Evolutionary conservation across 2,888 invertebrate genomes (phyloP), one percentile per base, ranked within the genome.

Genomic region (Ophioninae sp.): DNA sequence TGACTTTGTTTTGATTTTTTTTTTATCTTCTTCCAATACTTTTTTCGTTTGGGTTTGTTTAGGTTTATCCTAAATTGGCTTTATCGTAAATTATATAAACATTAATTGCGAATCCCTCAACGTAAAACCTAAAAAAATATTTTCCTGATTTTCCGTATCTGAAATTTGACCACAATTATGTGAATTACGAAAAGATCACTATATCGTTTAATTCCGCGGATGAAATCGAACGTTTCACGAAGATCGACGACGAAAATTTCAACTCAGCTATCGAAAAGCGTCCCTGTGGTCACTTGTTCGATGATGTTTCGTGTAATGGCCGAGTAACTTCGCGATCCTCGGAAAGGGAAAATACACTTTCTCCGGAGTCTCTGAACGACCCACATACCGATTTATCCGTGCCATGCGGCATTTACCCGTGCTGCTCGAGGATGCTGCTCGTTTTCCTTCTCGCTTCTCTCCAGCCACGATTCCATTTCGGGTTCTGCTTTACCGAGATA

Each of bases 361-460:
- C 92, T 91, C 92, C 59, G 63, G 76, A 74, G 44, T 23, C 83
- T 87, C 84, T 79, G 85, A 82, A 81, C 91, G 92, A 92, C 92
- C 92, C 91, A 92, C 91, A 92, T 92, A 92, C 88, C 88, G 88
- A 90, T 89, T 90, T 88, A 84, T 67, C 85, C 88, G 87, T 86
- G 79, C 86, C 83, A 72, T 78, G 23, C 68, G 81, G 77, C 80
- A 64, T 79, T 81, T 78, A 82, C 72, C 71, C 78, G 74, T 72
- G 58, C 65, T 44, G 13, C 63, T 79, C 85, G 74, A 83, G 79
- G 86, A 86, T 83, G 86, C 83, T 87, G n/a, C 61, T 44, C 61
- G n/a, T 51, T 74, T 74, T 74, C 41, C 68, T 51, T 73, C 71
- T 67, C 71, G 9, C 68, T 80, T 58, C 22, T 10, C 23, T 58